These are phyloP conservation scores for Cuniculus paca DNA, from an alignment of 2,797 vertebrate species.

Conservation along the genomic window DNA sequence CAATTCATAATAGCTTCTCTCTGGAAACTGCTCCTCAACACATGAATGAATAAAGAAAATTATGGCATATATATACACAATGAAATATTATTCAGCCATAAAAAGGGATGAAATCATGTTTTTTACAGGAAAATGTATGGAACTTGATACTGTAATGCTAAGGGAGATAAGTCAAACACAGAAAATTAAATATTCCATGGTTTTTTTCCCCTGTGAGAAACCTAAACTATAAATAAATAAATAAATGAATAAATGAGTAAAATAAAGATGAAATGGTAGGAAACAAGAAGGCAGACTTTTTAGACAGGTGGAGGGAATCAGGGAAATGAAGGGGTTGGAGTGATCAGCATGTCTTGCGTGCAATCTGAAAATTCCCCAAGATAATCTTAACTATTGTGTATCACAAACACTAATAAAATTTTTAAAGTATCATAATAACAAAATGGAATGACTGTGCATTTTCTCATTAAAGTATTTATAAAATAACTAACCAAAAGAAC, in stretches of 20 bases:
- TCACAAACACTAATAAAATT: not conserved
- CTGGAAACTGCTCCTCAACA: not conserved
- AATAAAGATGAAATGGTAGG: not conserved
- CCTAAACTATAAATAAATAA: not conserved
- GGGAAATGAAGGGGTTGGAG: not conserved
- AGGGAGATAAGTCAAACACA: not conserved
- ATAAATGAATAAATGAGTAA: not conserved
- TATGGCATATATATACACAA: not conserved
- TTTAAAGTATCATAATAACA: not conserved
- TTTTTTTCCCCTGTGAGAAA: not conserved
- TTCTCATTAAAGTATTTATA: not conserved
- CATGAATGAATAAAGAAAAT: not conserved
- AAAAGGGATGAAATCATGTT: not conserved
- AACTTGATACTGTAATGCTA: not conserved
- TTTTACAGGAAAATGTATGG: not conserved
- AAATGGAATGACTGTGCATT: not conserved
- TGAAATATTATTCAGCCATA: not conserved
- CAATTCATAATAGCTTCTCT: not conserved
- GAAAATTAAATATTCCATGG: not conserved
- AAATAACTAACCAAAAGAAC: constrained; percentile 1
- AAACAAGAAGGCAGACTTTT: not conserved
- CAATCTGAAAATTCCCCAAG: not conserved
- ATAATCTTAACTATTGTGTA: not conserved
- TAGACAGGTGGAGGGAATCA: too few relatives aligned
- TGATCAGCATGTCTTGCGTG: not conserved